Conservation (phyloP, 1,140 invertebrate genomes). For the Drosophila orena region DNA sequence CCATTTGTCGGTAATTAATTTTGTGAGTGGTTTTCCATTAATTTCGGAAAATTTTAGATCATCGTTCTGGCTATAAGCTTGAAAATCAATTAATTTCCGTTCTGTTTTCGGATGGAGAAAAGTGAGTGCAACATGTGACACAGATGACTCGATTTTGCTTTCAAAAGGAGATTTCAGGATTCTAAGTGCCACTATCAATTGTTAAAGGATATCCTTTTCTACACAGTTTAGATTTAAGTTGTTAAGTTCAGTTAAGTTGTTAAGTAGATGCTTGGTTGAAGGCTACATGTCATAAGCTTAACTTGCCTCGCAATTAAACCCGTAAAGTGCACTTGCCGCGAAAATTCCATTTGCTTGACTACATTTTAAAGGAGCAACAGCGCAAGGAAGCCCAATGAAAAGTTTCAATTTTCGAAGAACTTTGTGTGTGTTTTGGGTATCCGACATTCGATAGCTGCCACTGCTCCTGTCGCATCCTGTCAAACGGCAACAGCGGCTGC, state of each 20-base stretch:
- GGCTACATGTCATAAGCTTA: neutral
- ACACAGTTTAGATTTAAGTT: neutral
- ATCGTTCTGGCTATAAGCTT: slow-evolving; percentile 24
- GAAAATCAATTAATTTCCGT: slow-evolving; percentile 69
- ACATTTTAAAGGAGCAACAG: slow-evolving; percentile 3
- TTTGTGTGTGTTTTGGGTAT: slow-evolving; percentile 18
- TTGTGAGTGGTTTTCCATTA: slow-evolving; percentile 58
- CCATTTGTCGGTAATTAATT: slow-evolving; percentile 68
- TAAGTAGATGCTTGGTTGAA: too few species aligned
- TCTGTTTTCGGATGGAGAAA: slow-evolving; percentile 3
- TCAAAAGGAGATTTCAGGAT: neutral
- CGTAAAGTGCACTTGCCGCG: neutral
- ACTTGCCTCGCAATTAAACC: slow-evolving; percentile 5
- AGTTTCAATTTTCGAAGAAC: slow-evolving; percentile 10
- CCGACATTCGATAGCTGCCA: slow-evolving; percentile 14
- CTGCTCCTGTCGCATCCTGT: slow-evolving; percentile 32
- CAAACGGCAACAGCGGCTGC: slow-evolving; percentile 28
- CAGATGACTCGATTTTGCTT: slow-evolving; percentile 24
- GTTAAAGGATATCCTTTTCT: neutral
- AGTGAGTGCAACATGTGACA: slow-evolving; percentile 56
- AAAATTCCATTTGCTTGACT: neutral
- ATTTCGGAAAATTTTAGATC: slow-evolving; percentile 51
- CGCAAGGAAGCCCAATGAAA: neutral
- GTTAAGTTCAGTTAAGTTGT: too few species aligned
- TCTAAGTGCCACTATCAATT: neutral